Percentiles rank a stretch among this genome's conserved stretches.
Conservation (phyloP, 2,888 invertebrate species). For the Napeogenes inachia region DNA sequence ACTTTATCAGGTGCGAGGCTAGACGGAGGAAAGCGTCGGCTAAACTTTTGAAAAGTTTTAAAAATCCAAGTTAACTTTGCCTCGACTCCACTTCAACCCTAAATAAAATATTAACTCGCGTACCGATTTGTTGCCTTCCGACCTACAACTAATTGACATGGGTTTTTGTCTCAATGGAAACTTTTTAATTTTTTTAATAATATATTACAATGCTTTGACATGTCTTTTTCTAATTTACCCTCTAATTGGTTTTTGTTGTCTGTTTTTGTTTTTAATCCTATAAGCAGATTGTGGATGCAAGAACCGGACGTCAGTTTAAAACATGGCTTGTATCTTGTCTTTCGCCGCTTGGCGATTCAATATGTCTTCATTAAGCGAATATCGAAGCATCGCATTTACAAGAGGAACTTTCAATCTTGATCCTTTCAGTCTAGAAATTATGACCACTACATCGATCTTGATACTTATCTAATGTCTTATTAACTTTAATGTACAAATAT, state of each 20-base stretch:
- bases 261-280: constrained; percentile 20
- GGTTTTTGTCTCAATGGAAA: constrained; percentile 40
- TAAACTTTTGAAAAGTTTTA: constrained; percentile 71
- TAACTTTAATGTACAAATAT: background rate
- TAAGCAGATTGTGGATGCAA: constrained; percentile 40
- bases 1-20: constrained; percentile 70
- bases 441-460: constrained; percentile 50
- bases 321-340: constrained; percentile 70
- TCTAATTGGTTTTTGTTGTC: constrained; percentile 11
- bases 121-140: constrained; percentile 53
- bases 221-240: constrained; percentile 10
- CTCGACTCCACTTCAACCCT: constrained; percentile 44
- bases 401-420: constrained; percentile 70
- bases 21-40: constrained; percentile 55
- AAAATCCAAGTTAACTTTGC: constrained; percentile 73
- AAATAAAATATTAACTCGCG: constrained; percentile 68
- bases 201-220: background rate
- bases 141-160: constrained; percentile 66
- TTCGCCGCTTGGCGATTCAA: constrained; percentile 72
- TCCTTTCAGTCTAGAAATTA: constrained; percentile 61
- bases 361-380: constrained; percentile 77
- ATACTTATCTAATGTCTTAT: constrained; percentile 37
- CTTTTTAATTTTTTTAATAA: constrained; percentile 19
- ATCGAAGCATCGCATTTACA: constrained; percentile 69
- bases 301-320: constrained; percentile 70